phyloP scores from a whole-genome alignment of 2,888 invertebrate genomes.

The Cylindroiulus punctatus region DNA sequence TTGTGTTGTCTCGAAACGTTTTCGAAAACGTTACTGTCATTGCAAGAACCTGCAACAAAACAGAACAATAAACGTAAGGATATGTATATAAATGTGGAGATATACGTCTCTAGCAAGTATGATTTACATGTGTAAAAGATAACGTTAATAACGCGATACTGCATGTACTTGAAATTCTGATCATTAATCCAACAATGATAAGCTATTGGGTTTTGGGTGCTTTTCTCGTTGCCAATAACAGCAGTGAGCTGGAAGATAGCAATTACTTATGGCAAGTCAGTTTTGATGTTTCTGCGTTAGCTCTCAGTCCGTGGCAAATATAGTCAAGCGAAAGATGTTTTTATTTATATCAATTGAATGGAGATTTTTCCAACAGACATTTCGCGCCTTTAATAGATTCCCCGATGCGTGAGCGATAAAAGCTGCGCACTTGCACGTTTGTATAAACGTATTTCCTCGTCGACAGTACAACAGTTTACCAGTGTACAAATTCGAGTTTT shows the following conservation, averaged over 20 bases:
- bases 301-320: too few species aligned
- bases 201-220: too few species aligned
- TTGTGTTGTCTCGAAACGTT: not conserved
- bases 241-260: too few species aligned
- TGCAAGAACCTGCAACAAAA: not conserved
- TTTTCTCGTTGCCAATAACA: too few species aligned
- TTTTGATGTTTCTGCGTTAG: not conserved
- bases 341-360: not conserved
- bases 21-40: too few species aligned
- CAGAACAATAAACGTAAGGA: not conserved
- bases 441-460: not conserved
- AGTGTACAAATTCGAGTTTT: conserved; percentile 18
- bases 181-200: too few species aligned
- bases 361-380: not conserved
- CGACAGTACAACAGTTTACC: conserved; percentile 18
- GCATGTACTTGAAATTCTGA: too few species aligned
- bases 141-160: too few species aligned
- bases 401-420: not conserved
- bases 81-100: too few species aligned
- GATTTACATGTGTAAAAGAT: too few species aligned
- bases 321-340: not conserved
- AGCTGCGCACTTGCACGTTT: not conserved
- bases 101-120: too few species aligned
- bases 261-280: not conserved
- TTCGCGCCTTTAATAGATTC: not conserved